Base-by-base conservation (phyloP, 2,113 vertebrate species). In the Channa maculata region DNA sequence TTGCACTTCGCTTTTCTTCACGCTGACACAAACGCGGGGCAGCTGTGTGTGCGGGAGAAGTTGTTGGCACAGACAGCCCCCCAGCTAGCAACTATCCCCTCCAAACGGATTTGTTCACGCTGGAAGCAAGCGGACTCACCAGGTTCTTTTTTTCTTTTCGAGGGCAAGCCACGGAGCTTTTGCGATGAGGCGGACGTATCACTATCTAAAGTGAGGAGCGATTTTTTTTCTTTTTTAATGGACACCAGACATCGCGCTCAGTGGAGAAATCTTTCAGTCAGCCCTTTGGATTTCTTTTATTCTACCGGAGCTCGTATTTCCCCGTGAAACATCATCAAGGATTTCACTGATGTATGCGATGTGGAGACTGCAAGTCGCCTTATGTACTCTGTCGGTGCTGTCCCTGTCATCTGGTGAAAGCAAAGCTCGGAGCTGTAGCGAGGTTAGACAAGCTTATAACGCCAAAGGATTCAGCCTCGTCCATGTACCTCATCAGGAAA, bases 401-500 rank as follows among this genome's bases (percentile, higher is more conserved):
- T 90, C 89, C 81, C 91, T 93, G 71, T 90, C 94, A 52, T 91
- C 90, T 60, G 87, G 88, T 62, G 97, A 97, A 44, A 91, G 92
- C 90, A 96, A 96, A 90, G 94, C 96, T 86, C 94, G 95, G 89
- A 96, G 96, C 95, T 98, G 97, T 91, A 86, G 94, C 77, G 96
- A 98, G 91, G 96, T 97, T 90, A 94, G 96, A 82, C 96, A 96
- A 82, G 96, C 96, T 57, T 98, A 96, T 86, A 94, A 92, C 75
- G 94, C 94, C 58, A 96, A 97, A 89, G 97, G 96, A 84, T 97
- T 97, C 95, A 96, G 95, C 94, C 89, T 96, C 87, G 91, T 90
- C 93, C 94, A 94, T 92, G 94, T 95, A 70, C 97, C 97, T 86
- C 96, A 95, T 87, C 97, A 97, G 91, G 96, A 98, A 89, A 96